Evolutionary conservation across 2,113 vertebrate genomes (phyloP).

Genomic region (Sinocyclocheilus anshuiensis): DNA sequence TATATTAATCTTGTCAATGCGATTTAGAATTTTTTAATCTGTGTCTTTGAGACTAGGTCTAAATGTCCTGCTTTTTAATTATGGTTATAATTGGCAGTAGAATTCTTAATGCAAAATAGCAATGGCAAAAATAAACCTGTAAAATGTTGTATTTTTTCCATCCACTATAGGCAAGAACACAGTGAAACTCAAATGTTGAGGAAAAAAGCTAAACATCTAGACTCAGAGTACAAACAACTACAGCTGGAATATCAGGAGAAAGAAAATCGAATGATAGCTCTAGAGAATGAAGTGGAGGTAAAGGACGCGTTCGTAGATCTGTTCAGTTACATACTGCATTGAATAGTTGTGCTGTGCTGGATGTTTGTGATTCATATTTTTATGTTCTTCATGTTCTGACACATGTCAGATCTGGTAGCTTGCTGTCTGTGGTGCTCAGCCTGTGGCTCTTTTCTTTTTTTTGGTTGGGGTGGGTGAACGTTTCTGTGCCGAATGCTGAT

Average conservation of each 20-base stretch:
- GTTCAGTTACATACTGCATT: slow-evolving; percentile 55
- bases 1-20: neutral
- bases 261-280: slow-evolving; percentile 77
- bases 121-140: slow-evolving; percentile 23
- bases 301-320: slow-evolving; percentile 52
- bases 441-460: neutral
- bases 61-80: neutral
- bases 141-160: slow-evolving; percentile 61
- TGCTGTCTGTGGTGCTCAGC: slow-evolving; percentile 24
- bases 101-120: slow-evolving; percentile 29
- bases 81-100: slow-evolving; percentile 29
- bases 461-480: slow-evolving; percentile 6
- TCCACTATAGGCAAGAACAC: slow-evolving; percentile 79
- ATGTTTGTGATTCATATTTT: slow-evolving; percentile 59
- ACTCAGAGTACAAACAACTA: slow-evolving; percentile 82
- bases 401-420: neutral
- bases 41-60: slow-evolving; percentile 8
- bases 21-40: neutral
- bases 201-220: slow-evolving; percentile 82
- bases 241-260: slow-evolving; percentile 80
- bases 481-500: slow-evolving; percentile 35
- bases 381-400: slow-evolving; percentile 21
- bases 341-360: slow-evolving; percentile 60
- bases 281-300: slow-evolving; percentile 83
- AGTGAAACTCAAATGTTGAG: slow-evolving; percentile 81